Base-by-base conservation (phyloP, 2,888 invertebrate species). In the Pegoplata infirma region DNA sequence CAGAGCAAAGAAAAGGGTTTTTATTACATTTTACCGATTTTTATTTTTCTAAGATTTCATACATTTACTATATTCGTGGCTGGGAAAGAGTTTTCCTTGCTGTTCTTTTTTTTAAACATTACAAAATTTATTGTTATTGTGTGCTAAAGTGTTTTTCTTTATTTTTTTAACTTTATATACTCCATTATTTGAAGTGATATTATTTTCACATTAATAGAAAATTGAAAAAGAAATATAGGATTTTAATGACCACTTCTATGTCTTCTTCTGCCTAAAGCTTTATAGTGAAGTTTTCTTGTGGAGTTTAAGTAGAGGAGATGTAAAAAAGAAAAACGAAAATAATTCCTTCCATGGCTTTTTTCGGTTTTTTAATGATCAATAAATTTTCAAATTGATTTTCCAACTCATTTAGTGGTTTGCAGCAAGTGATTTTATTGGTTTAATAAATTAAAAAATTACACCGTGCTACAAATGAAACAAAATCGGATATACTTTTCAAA, bases 201-300 rank as follows among this genome's bases (percentile, higher is more conserved):
- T 79, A 67, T 63, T 75, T 79, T 79, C 56, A 67, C 71, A 79
- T 75, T 75, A 79, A 79, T 40, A 61, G 61, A 66, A 78, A 68
- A 56, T 59, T 59, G 28, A 55, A 56, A n/a, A 78, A 61, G 66
- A 74, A 59, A 71, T 71, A 78, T 78, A 36, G 61, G 23, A 74
- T 66, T 74, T 78, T 78, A 74, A 78, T 74, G 78, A 67, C 71
- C 56, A n/a, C n/a, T n/a, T n/a, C n/a, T n/a, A n/a, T n/a, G n/a
- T n/a, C n/a, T n/a, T n/a, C 55, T 28, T n/a, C 46, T 66, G 14
- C 5, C n/a, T n/a, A 0, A 40, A 40, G 36, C n/a, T 66, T 61
- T 40, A 28, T 69, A 46, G 36, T 21, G 21, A 25, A 25, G 25
- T 40, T 12, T 7, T 12, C 2, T 36, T 40, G n/a, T 32, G 2